Base-by-base conservation (phyloP, 1,140 invertebrate genomes). In the Hesperophylax magnus region DNA sequence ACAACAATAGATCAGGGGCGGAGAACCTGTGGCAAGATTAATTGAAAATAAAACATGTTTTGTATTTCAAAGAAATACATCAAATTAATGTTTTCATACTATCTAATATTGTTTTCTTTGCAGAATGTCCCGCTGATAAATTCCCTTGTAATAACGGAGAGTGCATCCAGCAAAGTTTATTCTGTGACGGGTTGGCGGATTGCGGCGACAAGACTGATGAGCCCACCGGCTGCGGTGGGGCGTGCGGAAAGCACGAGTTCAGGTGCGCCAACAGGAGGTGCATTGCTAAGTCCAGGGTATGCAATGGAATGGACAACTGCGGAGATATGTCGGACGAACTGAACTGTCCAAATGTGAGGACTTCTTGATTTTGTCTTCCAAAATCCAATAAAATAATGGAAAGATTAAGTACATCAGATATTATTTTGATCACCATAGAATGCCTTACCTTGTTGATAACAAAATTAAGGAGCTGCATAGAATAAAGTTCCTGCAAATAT, bases 151-250 rank as follows among this genome's bases (percentile, higher is more conserved):
- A 86, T 8, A 86, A 89, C 80, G 93, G 94, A 1, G 93, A 95
- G 76, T 98, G 97, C 85, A 96, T 98, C 78, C 92, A 94, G 0
- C 92, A 91, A 39, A 92, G 92, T 1, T 95, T 95, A 92, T 94
- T 95, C 80, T 98, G 97, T 88, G 96, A 98, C 87, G 95, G 95
- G 1, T 90, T 95, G 52, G 87, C 93, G 0, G 96, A 98, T 86
- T 98, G 97, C 86, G 91, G 91, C 39, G 96, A 97, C 85, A 92
- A 92, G 69, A 95, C 93, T 15, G 96, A 97, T 86, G 97, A 98
- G 86, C 95, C 94, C 0, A 87, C 90, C 0, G 92, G 92, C 4
- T 97, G 96, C 86, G 93, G 93, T 82, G 87, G 86, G 8, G 86
- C 82, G 0, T 91, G 89, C 77, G 84, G 87, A 20, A 84, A 84